Conservation (phyloP, 92 coral and sea anemone genomes). For the Zoanthus sansibaricus region DNA sequence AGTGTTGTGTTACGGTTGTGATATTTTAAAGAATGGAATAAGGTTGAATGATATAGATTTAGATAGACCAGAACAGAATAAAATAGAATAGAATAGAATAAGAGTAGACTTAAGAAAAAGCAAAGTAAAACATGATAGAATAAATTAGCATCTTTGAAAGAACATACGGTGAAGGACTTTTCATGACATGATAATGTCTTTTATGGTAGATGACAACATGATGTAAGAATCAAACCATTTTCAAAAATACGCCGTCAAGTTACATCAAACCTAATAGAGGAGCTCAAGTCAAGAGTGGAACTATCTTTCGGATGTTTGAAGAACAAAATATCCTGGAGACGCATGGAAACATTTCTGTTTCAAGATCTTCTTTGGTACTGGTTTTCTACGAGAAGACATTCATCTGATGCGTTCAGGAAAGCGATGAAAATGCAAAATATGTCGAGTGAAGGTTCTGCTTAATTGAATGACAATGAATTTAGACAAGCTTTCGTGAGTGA, state of each 20-base stretch:
- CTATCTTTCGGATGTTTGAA: background rate
- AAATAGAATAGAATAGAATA: no score
- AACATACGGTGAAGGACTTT: background rate
- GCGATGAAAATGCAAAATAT: background rate
- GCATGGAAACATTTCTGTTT: background rate
- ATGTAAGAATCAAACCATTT: background rate
- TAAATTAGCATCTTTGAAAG: background rate
- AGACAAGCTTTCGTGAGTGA: no score
- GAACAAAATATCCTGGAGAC: background rate
- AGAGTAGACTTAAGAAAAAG: no score
- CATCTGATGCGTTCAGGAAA: background rate
- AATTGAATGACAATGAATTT: background rate
- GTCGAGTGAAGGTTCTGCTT: background rate
- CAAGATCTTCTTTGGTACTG: background rate
- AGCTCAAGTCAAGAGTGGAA: background rate
- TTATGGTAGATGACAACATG: background rate
- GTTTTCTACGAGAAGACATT: background rate
- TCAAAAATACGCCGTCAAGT: background rate
- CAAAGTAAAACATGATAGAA: no score
- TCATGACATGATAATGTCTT: background rate
- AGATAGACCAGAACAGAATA: no score
- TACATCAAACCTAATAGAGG: background rate
- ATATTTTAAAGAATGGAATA: no score
- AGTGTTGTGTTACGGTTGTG: no score
- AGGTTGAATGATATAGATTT: no score